A percentile compares a stretch with the other conserved stretches of the same genome.
Conservation (phyloP, 2,113 vertebrate genomes). For the Paratilapia polleni region DNA sequence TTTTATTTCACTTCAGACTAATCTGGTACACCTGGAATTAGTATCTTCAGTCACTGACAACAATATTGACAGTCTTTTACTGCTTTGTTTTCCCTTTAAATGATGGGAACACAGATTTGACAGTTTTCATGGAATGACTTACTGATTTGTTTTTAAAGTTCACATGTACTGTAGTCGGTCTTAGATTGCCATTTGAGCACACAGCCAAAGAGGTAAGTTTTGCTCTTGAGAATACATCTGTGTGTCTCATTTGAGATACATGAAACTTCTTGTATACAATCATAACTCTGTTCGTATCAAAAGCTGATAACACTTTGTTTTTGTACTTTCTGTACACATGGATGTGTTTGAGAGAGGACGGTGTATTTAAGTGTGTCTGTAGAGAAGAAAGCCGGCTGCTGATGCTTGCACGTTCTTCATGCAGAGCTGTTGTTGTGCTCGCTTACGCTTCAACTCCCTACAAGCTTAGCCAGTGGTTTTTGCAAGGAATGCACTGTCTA, state of each 20-base stretch:
- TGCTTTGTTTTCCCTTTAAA: not conserved
- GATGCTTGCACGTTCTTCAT: conserved; percentile 5
- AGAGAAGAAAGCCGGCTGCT: not conserved
- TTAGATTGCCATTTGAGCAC: conserved; percentile 8
- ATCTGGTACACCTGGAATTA: not conserved
- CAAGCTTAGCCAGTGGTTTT: conserved; percentile 61
- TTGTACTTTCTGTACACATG: not conserved
- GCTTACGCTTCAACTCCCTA: conserved; percentile 26
- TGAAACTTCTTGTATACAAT: not conserved
- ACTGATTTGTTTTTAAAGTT: not conserved
- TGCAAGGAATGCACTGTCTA: not conserved
- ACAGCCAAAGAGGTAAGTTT: conserved; percentile 41
- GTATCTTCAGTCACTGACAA: not conserved
- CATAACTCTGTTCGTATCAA: not conserved
- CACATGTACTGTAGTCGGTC: not conserved
- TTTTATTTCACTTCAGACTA: not conserved
- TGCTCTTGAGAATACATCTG: conserved; percentile 15
- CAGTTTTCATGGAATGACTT: not conserved
- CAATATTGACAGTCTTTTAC: not conserved
- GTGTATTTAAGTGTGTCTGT: conserved; percentile 3
- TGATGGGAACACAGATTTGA: not conserved
- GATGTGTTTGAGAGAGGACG: conserved; percentile 2
- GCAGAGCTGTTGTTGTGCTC: not conserved
- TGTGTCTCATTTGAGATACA: not conserved
- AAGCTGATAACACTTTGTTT: not conserved